Conservation (phyloP, 2,113 vertebrate species). For the Shinisaurus crocodilurus region DNA sequence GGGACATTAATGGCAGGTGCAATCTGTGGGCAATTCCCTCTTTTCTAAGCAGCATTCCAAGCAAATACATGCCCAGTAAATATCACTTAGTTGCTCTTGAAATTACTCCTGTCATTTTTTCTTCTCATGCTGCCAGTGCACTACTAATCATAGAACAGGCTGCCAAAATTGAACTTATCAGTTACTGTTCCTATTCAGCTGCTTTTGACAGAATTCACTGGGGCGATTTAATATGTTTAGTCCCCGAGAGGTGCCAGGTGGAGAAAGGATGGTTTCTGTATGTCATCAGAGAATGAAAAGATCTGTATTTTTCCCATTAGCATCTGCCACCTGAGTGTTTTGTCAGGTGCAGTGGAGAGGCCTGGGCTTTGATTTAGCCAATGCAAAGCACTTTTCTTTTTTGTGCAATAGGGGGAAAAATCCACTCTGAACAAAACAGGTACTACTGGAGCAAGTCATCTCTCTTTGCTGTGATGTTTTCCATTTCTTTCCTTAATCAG, state of each 20-base stretch:
- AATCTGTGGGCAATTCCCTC: background rate
- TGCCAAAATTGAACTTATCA: conserved; percentile 33
- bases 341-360: background rate
- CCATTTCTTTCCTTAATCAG: conserved; percentile 19
- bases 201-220: conserved; percentile 36
- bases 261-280: conserved; percentile 22
- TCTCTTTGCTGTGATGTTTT: background rate
- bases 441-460: background rate
- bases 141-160: conserved; percentile 20
- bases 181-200: conserved; percentile 26
- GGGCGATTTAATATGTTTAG: conserved; percentile 25
- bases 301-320: conserved; percentile 38
- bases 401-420: background rate
- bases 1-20: background rate
- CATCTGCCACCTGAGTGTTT: conserved; percentile 25
- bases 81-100: conserved; percentile 30
- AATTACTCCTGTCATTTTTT: conserved; percentile 37
- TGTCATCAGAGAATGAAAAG: conserved; percentile 27
- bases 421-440: background rate
- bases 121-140: background rate
- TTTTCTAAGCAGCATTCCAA: conserved; percentile 5
- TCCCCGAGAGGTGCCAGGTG: conserved; percentile 18
- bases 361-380: background rate
- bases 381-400: conserved; percentile 32
- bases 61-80: conserved; percentile 21